Evolutionary conservation across 2,888 invertebrate species (phyloP), one percentile per base, ranked within the genome.

Genomic region (Sarcophaga subvicina): DNA sequence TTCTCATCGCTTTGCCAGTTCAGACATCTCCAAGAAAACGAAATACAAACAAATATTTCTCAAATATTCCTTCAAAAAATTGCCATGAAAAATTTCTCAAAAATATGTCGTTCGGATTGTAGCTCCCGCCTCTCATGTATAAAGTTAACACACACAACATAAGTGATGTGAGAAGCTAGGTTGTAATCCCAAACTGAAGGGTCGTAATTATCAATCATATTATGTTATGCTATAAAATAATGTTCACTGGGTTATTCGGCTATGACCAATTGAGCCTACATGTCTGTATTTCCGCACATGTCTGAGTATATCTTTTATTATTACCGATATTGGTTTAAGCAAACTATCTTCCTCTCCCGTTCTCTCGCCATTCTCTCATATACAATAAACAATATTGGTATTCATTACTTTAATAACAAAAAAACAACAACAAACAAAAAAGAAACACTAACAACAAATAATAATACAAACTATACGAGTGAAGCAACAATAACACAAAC

Each of bases 391-490:
- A n/a, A 62, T 10, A 59, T 80, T 69, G 60, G 27, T 63, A 17
- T 81, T 67, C 69, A 81, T 73, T 75, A 49, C 63, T 60, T 81
- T 75, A 75, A 73, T 22, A 49, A 27, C 67, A 67, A 60, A 8
- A 37, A 37, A 45, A 67, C 14, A 45, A 67, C 8, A 67, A 37
- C 64, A 66, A 64, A 47, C n/a, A 75, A 47, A 49, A 6, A 12
- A 8, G 11, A 27, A 4, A 1, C 22, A 64, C 12, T n/a, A 64
- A 45, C 14, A 60, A 80, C 78, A 62, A 62, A 62, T 22, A 20
- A 37, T 37, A 37, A 37, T 1, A 8, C 37, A 14, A 8, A 45
- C 6, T 4, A 67, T 45, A 62, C 22, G 6, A 17, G 14, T 49
- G 8, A 2, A 49, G 49, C 6, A 62, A 67, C 80, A 64, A 72